Evolutionary conservation across 2,113 vertebrate species (phyloP).

Genomic region (Probosciger aterrimus): DNA sequence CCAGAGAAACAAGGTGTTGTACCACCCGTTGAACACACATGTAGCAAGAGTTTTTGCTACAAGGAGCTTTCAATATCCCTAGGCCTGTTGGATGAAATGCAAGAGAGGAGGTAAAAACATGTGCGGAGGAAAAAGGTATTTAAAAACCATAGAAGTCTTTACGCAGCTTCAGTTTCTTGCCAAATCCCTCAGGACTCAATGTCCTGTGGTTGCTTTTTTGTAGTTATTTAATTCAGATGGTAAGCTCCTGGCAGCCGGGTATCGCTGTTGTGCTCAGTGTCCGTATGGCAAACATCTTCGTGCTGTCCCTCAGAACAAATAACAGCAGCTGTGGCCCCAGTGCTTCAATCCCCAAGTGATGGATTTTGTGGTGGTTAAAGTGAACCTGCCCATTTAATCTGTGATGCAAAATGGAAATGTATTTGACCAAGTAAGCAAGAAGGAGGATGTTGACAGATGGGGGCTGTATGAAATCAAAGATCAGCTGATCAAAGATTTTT

Average conservation of each 20-base stretch:
- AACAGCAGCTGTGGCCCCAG: neutral
- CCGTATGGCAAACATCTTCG: neutral
- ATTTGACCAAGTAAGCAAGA: neutral
- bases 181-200: neutral
- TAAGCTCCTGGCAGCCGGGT: neutral
- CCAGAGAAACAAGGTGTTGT: neutral
- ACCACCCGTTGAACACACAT: rapidly evolving
- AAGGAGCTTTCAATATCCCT: neutral
- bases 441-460: neutral
- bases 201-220: neutral
- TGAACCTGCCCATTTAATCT: neutral
- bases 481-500: neutral
- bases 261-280: neutral
- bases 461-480: neutral
- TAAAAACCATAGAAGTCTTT: neutral
- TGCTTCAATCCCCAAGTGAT: neutral
- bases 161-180: neutral
- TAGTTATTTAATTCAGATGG: neutral
- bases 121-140: neutral
- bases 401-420: neutral
- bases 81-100: neutral
- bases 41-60: neutral
- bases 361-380: neutral
- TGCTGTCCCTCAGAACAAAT: neutral
- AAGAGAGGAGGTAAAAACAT: neutral